phyloP scores from a whole-genome alignment of 2,888 invertebrate genomes.

The Ophion ellenae region DNA sequence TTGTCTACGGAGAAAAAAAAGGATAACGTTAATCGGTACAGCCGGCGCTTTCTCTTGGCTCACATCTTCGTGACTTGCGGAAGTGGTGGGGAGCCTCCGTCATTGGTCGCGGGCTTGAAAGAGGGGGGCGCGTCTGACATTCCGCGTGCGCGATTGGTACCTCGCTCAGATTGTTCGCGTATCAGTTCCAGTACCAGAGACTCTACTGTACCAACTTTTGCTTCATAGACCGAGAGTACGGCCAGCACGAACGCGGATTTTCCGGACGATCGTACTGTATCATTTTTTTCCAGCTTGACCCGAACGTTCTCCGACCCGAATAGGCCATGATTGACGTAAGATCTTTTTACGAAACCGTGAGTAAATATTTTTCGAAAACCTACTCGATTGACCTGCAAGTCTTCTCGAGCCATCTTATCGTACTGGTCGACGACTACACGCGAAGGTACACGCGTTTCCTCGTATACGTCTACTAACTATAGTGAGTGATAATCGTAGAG shows the following conservation, averaged over 20 bases:
- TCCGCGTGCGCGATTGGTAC: neutral
- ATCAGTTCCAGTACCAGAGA: neutral
- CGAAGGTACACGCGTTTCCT: conserved; percentile 40
- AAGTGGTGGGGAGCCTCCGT: neutral
- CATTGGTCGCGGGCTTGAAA: neutral
- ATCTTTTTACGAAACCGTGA: neutral
- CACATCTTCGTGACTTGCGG: neutral
- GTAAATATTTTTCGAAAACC: conserved; percentile 5
- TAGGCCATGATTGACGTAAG: neutral
- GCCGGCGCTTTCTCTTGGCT: neutral
- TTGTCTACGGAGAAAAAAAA: neutral
- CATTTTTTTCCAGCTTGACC: neutral
- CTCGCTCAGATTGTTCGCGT: neutral
- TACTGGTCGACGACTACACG: conserved; percentile 8
- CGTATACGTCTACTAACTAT: conserved; percentile 70
- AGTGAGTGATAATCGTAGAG: conserved; percentile 81
- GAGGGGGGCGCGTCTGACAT: neutral
- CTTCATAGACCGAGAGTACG: neutral
- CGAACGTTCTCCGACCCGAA: neutral
- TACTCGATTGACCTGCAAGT: neutral
- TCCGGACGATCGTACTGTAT: neutral
- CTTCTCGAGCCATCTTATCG: neutral
- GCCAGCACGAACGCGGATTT: neutral
- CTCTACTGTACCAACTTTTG: neutral
- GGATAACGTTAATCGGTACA: neutral